A percentile compares a stretch with the other conserved stretches of the same genome.
Conservation (phyloP, 1,140 invertebrate species). For the Drosophila rufa region DNA sequence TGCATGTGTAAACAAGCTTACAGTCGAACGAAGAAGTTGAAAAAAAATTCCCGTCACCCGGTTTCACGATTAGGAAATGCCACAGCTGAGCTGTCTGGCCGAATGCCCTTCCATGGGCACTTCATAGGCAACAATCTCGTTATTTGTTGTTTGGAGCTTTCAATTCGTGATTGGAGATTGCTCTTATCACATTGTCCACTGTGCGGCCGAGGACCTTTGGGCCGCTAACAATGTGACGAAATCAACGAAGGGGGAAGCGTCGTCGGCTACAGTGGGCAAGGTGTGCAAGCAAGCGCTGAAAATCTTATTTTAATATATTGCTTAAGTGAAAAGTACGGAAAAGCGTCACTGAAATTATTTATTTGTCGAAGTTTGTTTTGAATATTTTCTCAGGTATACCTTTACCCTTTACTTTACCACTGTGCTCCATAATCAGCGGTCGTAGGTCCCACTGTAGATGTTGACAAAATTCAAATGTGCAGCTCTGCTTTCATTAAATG, state of each 20-base stretch:
- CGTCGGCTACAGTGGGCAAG: conserved; percentile 8
- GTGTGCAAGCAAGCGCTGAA: neutral
- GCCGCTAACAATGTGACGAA: conserved; percentile 29
- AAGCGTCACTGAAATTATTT: no score
- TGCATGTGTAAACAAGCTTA: conserved; percentile 34
- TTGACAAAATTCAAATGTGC: conserved; percentile 36
- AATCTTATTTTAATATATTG: no score
- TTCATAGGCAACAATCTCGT: conserved; percentile 28
- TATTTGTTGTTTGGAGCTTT: conserved; percentile 33
- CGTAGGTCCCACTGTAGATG: conserved; percentile 15
- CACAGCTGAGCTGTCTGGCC: conserved; percentile 33
- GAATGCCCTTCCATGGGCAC: conserved; percentile 32
- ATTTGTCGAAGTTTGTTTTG: no score
- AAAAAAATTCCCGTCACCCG: conserved; percentile 40
- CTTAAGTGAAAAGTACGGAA: no score
- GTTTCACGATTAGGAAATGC: conserved; percentile 41
- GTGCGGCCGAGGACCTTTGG: conserved; percentile 33
- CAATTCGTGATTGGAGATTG: conserved; percentile 17
- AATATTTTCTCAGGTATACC: neutral
- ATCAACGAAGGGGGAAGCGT: conserved; percentile 1
- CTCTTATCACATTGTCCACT: conserved; percentile 37
- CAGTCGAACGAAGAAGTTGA: conserved; percentile 12
- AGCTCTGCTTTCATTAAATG: conserved; percentile 11
- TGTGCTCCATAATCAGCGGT: neutral
- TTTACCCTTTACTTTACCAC: neutral